Evolutionary conservation across 2,113 vertebrate genomes (phyloP), one percentile per base, ranked within the genome.

Genomic region (Nothocercus nigrocapillus): DNA sequence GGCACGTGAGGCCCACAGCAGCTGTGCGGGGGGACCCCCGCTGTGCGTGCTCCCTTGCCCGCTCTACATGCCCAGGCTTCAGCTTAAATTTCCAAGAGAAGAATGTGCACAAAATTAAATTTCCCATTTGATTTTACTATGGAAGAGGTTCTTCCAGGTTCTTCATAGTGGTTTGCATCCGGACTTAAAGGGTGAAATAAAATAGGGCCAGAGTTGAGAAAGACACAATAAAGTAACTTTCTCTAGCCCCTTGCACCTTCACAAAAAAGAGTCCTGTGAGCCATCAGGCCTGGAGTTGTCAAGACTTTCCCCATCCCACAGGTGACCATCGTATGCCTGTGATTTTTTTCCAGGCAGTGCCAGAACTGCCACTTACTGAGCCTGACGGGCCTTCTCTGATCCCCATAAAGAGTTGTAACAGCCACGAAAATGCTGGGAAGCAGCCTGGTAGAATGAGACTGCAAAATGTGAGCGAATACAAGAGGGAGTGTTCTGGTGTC

Each of bases 371-470:
- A 42, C 38, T 13, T 19, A 13, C 24, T 22, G 16, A 66, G 32
- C 25, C 21, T 0, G 0, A 7, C 7, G 64, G 15, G 36, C 34
- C 49, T 88, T 36, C 13, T 30, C 59, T 4, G 4, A 25, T 30
- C 27, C n/a, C 30, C 3, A 2, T n/a, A 42, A 38, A 74, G 32
- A 61, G 34, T 3, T 12, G 32, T 21, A 54, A 32, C 45, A 75
- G 56, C 69, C 32, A 36, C 8, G 61, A 51, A 78, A 84, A 83
- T 67, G 11, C 34, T 62, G 53, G 34, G 34, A 62, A 22, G 16
- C 17, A 49, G 67, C 11, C 49, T 34, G 49, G 38, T 67, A 80
- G 8, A 68, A 2, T 0, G 0, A 25, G 47, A 42, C 9, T 68
- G 44, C 3, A 28, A 67, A 70, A 38, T 3, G 13, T 20, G 27